Evolutionary conservation across 2,797 vertebrate genomes (phyloP).

Genomic region (Hyperoplus lanceolatus): DNA sequence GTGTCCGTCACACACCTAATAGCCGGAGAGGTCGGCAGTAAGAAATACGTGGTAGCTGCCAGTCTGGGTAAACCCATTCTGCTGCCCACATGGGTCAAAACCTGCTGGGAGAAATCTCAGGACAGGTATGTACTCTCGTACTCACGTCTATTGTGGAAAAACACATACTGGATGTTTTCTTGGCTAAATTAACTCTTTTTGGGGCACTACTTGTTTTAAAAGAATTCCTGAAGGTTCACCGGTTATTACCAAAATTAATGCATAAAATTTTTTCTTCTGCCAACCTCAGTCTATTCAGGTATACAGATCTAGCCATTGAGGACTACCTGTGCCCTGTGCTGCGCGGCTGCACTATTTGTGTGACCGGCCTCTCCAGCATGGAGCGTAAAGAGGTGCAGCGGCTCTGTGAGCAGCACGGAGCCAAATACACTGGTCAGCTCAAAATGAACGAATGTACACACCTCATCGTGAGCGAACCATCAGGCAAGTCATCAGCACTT

Average conservation of each 20-base stretch:
- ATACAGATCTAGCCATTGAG: conserved; percentile 88
- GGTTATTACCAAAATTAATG: background rate
- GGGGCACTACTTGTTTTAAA: background rate
- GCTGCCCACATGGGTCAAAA: conserved; percentile 92
- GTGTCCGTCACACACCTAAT: conserved; percentile 95
- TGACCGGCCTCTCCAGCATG: conserved; percentile 91
- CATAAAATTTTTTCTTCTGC: background rate
- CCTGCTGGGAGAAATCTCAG: conserved; percentile 94
- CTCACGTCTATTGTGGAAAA: background rate
- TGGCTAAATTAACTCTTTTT: background rate
- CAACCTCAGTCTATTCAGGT: conserved; percentile 86
- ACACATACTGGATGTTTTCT: background rate
- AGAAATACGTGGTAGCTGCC: conserved; percentile 97
- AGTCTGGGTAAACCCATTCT: conserved; percentile 93
- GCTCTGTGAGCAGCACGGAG: conserved; percentile 91
- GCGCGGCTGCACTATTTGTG: conserved; percentile 93
- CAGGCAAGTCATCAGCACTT: conserved; percentile 83
- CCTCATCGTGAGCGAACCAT: conserved; percentile 95
- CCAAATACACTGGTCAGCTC: conserved; percentile 93
- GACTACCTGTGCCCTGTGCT: conserved; percentile 92
- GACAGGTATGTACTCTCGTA: conserved; percentile 83
- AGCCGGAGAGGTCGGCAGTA: conserved; percentile 98
- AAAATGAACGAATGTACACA: conserved; percentile 99
- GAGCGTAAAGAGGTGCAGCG: conserved; percentile 94
- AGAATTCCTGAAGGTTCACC: background rate